Evolutionary conservation across 2,888 invertebrate species (phyloP).

Genomic region (Spatulosminthurus flaviceps): DNA sequence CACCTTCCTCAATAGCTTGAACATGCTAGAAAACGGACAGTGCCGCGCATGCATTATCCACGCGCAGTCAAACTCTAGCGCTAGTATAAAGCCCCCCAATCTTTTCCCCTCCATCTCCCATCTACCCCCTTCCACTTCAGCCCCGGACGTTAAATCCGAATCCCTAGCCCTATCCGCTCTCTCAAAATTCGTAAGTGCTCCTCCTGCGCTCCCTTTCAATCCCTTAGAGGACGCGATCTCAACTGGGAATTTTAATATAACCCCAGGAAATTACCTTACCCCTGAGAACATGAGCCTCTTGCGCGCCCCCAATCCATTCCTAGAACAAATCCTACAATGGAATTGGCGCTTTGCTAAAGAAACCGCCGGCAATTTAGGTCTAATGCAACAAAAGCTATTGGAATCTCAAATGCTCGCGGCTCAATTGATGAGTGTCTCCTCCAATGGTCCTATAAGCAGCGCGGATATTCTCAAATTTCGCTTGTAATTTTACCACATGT

Average conservation of each 20-base stretch:
- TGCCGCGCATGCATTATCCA: conserved; percentile 55
- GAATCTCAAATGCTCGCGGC: conserved; percentile 60
- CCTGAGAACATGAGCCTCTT: background rate
- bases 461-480: conserved; percentile 37
- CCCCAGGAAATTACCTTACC: background rate
- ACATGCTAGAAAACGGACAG: conserved; percentile 57
- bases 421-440: conserved; percentile 57
- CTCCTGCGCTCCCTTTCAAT: background rate
- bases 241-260: background rate
- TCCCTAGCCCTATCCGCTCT: background rate
- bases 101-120: background rate
- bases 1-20: conserved; percentile 52
- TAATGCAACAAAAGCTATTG: conserved; percentile 59
- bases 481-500: background rate
- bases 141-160: background rate
- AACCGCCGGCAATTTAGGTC: conserved; percentile 55
- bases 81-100: background rate
- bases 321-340: conserved; percentile 61
- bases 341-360: conserved; percentile 60
- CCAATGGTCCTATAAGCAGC: background rate
- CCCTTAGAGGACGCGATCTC: background rate
- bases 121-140: background rate
- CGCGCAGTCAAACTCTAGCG: conserved; percentile 19
- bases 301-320: conserved; percentile 52
- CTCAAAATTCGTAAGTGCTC: background rate